Evolutionary conservation across 2,113 vertebrate species (phyloP).

Genomic region (Gymnobelideus leadbeateri): DNA sequence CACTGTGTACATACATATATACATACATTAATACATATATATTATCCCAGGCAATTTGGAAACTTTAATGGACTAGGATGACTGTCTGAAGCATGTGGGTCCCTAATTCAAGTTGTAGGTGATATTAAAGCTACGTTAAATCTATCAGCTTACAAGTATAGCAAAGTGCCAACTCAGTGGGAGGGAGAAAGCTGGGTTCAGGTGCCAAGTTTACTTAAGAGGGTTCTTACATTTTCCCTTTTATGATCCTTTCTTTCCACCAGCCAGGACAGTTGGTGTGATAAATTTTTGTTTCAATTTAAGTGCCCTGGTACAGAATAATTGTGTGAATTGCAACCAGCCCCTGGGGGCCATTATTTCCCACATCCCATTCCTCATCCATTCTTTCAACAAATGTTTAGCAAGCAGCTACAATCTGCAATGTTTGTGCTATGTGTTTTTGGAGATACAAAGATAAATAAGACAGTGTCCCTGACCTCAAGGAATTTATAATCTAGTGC

Average conservation of each 20-base stretch:
- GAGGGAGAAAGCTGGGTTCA: background rate
- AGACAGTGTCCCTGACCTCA: background rate
- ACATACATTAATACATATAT: too few species aligned
- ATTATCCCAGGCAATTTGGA: background rate
- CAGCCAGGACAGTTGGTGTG: background rate
- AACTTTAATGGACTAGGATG: background rate
- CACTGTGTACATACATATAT: too few species aligned
- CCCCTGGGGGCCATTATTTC: background rate
- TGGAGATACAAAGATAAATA: background rate
- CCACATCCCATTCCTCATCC: background rate
- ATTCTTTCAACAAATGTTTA: background rate
- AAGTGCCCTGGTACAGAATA: background rate
- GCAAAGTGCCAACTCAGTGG: background rate
- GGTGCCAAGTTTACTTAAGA: background rate
- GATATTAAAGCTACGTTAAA: background rate
- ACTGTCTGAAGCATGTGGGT: background rate
- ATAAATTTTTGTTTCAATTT: background rate
- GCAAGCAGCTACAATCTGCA: too few species aligned
- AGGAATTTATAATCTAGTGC: too few species aligned
- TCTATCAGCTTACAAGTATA: background rate
- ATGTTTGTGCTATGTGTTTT: background rate
- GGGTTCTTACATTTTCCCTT: background rate
- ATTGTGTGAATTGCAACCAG: background rate
- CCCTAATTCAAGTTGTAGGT: background rate
- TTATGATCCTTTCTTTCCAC: background rate